Conservation (phyloP, 2,888 invertebrate species). For the Acleris emargana region DNA sequence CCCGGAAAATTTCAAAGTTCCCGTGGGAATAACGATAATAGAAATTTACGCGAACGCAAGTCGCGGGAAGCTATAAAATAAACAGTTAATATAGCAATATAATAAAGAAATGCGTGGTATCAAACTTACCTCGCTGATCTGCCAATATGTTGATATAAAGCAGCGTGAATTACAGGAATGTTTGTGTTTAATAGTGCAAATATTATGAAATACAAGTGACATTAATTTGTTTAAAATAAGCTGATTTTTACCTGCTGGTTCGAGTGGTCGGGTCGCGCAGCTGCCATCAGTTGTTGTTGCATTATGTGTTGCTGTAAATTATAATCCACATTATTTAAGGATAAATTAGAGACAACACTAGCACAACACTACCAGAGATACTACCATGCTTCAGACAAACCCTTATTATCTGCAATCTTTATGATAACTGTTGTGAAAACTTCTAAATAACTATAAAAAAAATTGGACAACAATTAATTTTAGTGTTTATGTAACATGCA, state of each 20-base stretch:
- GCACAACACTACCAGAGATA: background rate
- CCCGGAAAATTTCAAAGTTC: too few relatives aligned
- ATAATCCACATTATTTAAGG: constrained; percentile 3
- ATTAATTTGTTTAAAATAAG: background rate
- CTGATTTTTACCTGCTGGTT: constrained; percentile 69
- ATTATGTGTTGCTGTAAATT: constrained; percentile 74
- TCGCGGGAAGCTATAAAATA: too few relatives aligned
- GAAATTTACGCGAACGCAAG: too few relatives aligned
- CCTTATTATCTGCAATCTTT: too few relatives aligned
- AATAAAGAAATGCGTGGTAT: too few relatives aligned
- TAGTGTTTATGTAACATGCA: too few relatives aligned
- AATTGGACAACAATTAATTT: too few relatives aligned
- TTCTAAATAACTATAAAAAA: too few relatives aligned
- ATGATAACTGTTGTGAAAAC: too few relatives aligned
- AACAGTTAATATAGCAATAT: too few relatives aligned
- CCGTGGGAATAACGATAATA: too few relatives aligned
- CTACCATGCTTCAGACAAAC: too few relatives aligned
- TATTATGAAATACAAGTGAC: background rate
- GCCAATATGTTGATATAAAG: constrained; percentile 58
- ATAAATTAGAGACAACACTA: background rate
- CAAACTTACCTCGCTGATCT: constrained; percentile 75
- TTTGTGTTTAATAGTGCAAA: constrained; percentile 43
- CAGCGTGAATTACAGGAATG: constrained; percentile 67
- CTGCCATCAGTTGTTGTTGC: constrained; percentile 79
- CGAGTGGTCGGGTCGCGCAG: constrained; percentile 67